Conservation (phyloP, 2,888 invertebrate species). For the Caenorhabditis panamensis region DNA sequence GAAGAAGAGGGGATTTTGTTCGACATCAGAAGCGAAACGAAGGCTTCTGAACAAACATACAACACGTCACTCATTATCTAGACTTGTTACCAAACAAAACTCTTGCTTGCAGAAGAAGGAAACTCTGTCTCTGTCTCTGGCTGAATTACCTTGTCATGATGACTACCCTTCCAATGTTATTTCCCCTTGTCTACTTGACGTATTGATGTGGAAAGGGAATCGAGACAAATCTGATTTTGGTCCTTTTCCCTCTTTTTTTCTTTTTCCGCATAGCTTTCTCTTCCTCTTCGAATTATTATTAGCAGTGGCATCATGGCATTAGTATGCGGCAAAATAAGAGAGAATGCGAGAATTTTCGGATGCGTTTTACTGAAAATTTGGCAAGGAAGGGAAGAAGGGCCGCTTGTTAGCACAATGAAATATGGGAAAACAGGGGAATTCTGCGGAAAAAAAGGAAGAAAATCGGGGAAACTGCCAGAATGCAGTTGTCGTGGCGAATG, state of each 20-base stretch:
- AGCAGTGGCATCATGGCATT: conserved; percentile 9
- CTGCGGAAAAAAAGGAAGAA: neutral
- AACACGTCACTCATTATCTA: conserved; percentile 8
- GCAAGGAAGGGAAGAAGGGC: neutral
- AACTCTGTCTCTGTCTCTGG: neutral
- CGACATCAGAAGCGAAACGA: neutral
- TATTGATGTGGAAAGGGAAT: conserved; percentile 16
- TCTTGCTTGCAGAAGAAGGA: neutral
- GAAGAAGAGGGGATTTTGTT: neutral
- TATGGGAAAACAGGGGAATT: neutral
- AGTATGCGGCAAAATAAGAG: conserved; percentile 4
- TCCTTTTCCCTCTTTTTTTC: neutral
- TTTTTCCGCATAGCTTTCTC: neutral
- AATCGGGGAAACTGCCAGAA: neutral
- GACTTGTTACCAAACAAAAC: neutral
- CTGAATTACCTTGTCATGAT: conserved; percentile 17
- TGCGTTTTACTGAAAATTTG: neutral
- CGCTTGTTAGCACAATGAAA: neutral
- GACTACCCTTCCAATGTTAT: conserved; percentile 7
- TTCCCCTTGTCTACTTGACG: conserved; percentile 10
- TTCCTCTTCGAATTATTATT: conserved; percentile 11
- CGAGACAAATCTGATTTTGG: conserved; percentile 38
- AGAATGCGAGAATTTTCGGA: neutral
- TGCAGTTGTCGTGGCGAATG: neutral
- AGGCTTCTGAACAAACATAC: conserved; percentile 10